These are phyloP conservation scores for Drosophila quadrilineata DNA, from an alignment of 1,140 invertebrate species.

Conservation along the genomic window DNA sequence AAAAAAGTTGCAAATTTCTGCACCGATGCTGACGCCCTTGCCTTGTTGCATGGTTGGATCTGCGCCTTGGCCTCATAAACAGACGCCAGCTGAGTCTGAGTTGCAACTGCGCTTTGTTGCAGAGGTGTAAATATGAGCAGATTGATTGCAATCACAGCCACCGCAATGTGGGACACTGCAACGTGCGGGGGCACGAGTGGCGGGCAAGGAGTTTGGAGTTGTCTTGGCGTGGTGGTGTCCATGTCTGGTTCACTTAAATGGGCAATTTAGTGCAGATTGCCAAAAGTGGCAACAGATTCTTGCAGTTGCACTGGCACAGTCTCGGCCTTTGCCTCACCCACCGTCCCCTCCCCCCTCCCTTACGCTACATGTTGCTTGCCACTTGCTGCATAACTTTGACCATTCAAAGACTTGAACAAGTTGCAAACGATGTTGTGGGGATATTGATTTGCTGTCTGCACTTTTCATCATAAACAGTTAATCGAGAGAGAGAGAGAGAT, in stretches of 20 bases:
- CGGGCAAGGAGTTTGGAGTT: not conserved
- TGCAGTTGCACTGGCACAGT: slow-evolving; percentile 34
- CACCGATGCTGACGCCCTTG: slow-evolving; percentile 73
- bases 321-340: slow-evolving; percentile 5
- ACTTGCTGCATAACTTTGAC: slow-evolving; percentile 70
- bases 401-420: slow-evolving; percentile 59
- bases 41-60: slow-evolving; percentile 29
- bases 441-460: slow-evolving; percentile 25
- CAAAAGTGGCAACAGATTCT: slow-evolving; percentile 68
- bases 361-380: slow-evolving; percentile 38
- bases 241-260: slow-evolving; percentile 66
- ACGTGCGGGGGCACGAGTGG: too few relatives aligned
- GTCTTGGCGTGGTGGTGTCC: too few relatives aligned
- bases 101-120: slow-evolving; percentile 3
- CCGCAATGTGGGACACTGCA: too few relatives aligned
- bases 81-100: not conserved
- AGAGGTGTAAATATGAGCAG: slow-evolving; percentile 64
- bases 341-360: too few relatives aligned
- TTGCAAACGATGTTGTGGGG: slow-evolving; percentile 39
- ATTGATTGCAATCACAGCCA: slow-evolving; percentile 63
- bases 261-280: slow-evolving; percentile 76
- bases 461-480: slow-evolving; percentile 65
- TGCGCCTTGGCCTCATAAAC: slow-evolving; percentile 73
- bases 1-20: slow-evolving; percentile 56
- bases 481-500: not conserved